phyloP scores from a whole-genome alignment of 2,113 vertebrate species.

The Nannobrachium achirus region DNA sequence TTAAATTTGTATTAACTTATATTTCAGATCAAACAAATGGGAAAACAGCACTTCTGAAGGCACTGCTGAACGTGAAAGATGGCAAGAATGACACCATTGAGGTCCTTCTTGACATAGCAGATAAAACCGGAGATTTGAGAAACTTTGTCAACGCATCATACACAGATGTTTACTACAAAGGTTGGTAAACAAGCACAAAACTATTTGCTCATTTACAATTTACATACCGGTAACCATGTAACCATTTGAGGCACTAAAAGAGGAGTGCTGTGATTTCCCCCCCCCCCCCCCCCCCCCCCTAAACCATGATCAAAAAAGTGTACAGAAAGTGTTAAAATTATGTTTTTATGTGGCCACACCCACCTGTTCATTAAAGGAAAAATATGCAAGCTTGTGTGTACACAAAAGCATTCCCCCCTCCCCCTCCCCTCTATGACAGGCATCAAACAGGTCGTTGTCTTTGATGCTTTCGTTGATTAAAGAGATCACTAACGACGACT shows the following conservation, averaged over 20 bases:
- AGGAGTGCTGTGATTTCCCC: no score
- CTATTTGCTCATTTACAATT: neutral
- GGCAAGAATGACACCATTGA: constrained; percentile 85
- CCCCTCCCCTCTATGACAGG: no score
- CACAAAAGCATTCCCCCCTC: no score
- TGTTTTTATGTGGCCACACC: no score
- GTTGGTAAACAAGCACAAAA: constrained; percentile 58
- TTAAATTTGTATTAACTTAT: neutral
- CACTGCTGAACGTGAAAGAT: constrained; percentile 84
- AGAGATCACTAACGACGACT: no score
- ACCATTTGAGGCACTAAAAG: no score
- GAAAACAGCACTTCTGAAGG: constrained; percentile 88
- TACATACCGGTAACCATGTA: neutral
- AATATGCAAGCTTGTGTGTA: no score
- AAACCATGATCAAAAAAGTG: neutral
- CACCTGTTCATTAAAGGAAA: no score
- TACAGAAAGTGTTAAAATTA: no score
- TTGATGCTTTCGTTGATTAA: no score
- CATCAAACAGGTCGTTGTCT: no score
- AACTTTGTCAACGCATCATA: constrained; percentile 86
- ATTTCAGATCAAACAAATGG: constrained; percentile 84
- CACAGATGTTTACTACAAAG: constrained; percentile 85
- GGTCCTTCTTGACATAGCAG: constrained; percentile 83
- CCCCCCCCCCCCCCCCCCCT: no score
- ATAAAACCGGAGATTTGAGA: constrained; percentile 83